Evolutionary conservation across 1,140 invertebrate species (phyloP).

Genomic region (Scylla paramamosain): DNA sequence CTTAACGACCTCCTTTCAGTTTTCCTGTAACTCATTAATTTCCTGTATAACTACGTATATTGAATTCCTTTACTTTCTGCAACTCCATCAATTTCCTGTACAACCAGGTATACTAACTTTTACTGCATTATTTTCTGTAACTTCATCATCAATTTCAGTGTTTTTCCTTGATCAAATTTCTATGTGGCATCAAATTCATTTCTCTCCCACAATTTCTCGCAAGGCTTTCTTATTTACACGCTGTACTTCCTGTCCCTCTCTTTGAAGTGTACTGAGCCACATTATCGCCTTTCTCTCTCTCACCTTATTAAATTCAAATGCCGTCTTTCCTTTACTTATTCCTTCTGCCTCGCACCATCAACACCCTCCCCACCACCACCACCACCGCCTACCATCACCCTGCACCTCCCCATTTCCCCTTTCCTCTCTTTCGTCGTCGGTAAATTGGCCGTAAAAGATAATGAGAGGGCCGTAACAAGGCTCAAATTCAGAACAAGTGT

Average conservation of each 20-base stretch:
- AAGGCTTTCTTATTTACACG: background rate
- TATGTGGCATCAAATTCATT: background rate
- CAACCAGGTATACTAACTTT: no score
- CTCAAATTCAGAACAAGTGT: conserved; percentile 65
- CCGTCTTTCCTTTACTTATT: background rate
- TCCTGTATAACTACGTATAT: no score
- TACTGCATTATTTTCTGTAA: no score
- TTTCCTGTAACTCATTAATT: no score
- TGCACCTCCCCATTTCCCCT: background rate
- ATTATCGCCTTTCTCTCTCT: background rate
- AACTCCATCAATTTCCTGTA: no score
- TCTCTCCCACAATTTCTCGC: background rate
- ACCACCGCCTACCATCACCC: background rate
- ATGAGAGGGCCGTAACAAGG: conserved; percentile 69
- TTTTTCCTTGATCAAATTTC: background rate
- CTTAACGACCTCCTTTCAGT: no score
- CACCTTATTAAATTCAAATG: background rate
- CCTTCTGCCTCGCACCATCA: background rate
- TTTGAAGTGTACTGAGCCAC: no score
- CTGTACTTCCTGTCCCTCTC: background rate
- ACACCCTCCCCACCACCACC: background rate
- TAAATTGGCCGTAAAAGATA: conserved; percentile 66
- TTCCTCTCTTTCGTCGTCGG: background rate
- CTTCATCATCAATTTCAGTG: no score
- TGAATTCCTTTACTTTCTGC: no score